Percentiles rank a stretch among this genome's conserved stretches.
Conservation (phyloP, 2,888 invertebrate species). For the Lamellibrachia columna region DNA sequence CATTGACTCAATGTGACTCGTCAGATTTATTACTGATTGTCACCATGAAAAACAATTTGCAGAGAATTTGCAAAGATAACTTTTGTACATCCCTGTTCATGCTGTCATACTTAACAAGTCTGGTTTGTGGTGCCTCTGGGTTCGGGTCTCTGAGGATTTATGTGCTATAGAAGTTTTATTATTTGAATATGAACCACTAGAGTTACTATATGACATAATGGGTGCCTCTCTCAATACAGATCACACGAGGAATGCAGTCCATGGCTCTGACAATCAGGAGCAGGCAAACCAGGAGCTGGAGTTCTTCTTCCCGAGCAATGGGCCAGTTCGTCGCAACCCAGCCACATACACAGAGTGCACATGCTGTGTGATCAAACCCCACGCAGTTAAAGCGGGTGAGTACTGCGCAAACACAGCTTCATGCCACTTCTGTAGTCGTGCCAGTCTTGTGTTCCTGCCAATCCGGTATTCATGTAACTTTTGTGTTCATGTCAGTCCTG, state of each 20-base stretch:
- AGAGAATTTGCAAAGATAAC: too few species aligned
- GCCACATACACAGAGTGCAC: conserved; percentile 62
- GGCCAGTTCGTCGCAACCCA: conserved; percentile 55
- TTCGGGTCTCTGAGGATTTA: too few species aligned
- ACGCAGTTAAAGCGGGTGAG: conserved; percentile 81
- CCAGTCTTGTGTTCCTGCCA: neutral
- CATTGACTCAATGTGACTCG: too few species aligned
- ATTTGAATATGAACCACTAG: neutral
- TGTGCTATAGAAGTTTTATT: neutral
- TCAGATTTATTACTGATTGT: too few species aligned
- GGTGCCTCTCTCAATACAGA: conserved; percentile 43
- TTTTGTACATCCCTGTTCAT: too few species aligned
- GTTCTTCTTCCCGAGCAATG: conserved; percentile 66
- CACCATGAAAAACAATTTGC: too few species aligned
- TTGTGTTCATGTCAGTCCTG: neutral
- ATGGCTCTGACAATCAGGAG: conserved; percentile 73
- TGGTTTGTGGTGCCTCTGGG: too few species aligned
- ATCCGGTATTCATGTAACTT: neutral
- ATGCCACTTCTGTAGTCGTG: neutral
- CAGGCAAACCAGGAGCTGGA: conserved; percentile 68
- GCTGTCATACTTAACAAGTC: too few species aligned
- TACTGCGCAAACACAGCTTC: neutral
- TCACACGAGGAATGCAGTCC: conserved; percentile 63
- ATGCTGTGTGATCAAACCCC: conserved; percentile 86
- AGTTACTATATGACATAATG: neutral